phyloP scores from a whole-genome alignment of 2,888 invertebrate species.

The Aleiodes leptofemur region DNA sequence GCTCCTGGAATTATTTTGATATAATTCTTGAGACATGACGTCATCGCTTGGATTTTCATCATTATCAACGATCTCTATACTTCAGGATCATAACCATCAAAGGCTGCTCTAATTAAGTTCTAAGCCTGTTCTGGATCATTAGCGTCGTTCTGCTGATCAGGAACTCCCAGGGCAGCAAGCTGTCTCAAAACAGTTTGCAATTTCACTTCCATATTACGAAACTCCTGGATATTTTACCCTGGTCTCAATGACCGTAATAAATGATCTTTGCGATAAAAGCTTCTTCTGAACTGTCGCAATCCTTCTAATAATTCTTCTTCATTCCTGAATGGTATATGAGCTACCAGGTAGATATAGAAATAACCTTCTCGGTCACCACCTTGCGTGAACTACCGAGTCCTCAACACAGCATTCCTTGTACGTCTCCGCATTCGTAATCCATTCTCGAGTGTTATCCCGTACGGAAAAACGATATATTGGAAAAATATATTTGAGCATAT shows the following conservation, averaged over 20 bases:
- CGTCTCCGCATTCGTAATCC: not conserved
- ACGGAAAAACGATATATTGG: no score
- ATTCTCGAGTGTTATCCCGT: not conserved
- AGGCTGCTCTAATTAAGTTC: conserved; percentile 35
- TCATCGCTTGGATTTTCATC: conserved; percentile 13
- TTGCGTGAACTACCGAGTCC: not conserved
- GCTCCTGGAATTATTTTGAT: conserved; percentile 29
- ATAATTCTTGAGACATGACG: conserved; percentile 48
- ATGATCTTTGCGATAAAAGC: conserved; percentile 19
- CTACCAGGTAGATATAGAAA: conserved; percentile 33
- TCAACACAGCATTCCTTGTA: not conserved
- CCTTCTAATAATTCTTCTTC: conserved; percentile 38
- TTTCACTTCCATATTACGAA: conserved; percentile 57
- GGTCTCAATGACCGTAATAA: not conserved
- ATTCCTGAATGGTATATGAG: conserved; percentile 7
- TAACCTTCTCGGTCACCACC: not conserved
- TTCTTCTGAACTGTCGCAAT: conserved; percentile 17
- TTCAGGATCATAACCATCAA: conserved; percentile 25
- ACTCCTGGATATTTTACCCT: conserved; percentile 46
- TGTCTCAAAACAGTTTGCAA: conserved; percentile 60
- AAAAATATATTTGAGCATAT: no score
- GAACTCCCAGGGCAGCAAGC: conserved; percentile 43
- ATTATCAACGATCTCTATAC: conserved; percentile 5
- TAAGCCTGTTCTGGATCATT: conserved; percentile 13
- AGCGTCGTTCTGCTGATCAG: conserved; percentile 41